phyloP scores from a whole-genome alignment of 1,140 invertebrate genomes.

The Gonatopus flavifemur region DNA sequence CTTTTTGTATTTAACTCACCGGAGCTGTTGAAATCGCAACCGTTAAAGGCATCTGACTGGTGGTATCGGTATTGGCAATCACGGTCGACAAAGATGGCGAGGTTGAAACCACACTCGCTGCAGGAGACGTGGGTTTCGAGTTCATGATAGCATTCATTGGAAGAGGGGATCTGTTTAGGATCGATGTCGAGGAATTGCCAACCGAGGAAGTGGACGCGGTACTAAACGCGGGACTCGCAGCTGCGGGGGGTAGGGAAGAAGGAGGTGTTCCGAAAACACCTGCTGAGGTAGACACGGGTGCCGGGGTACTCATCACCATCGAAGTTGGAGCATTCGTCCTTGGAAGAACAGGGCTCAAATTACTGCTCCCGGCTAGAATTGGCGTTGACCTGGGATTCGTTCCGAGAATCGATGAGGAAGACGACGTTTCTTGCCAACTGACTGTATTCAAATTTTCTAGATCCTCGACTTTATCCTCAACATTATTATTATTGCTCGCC shows the following conservation, averaged over 20 bases:
- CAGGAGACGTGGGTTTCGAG: constrained; percentile 38
- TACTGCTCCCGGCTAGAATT: constrained; percentile 48
- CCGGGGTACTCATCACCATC: constrained; percentile 34
- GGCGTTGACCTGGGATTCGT: constrained; percentile 52
- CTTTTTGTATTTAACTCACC: constrained; percentile 24
- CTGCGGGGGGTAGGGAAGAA: too few species aligned
- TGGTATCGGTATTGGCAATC: constrained; percentile 3
- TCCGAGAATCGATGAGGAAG: constrained; percentile 34
- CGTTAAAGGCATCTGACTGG: constrained; percentile 31
- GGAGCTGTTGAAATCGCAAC: constrained; percentile 28
- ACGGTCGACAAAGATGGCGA: constrained; percentile 25
- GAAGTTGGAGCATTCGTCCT: constrained; percentile 32
- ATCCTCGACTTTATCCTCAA: constrained; percentile 28
- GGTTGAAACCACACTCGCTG: constrained; percentile 28
- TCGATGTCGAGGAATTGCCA: constrained; percentile 43
- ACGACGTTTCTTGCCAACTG: constrained; percentile 40
- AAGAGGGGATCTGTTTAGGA: constrained; percentile 51
- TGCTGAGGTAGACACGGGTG: constrained; percentile 27
- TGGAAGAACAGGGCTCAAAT: constrained; percentile 45
- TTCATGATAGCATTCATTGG: constrained; percentile 33
- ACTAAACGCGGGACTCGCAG: constrained; percentile 50
- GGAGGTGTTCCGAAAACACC: constrained; percentile 47
- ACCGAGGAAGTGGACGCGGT: constrained; percentile 52
- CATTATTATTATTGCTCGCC: constrained; percentile 37
- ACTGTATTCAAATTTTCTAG: constrained; percentile 26